A percentile compares a stretch with the other conserved stretches of the same genome.
phyloP scores from a whole-genome alignment of 1,140 invertebrate species.

The Himalopsyche phryganea region DNA sequence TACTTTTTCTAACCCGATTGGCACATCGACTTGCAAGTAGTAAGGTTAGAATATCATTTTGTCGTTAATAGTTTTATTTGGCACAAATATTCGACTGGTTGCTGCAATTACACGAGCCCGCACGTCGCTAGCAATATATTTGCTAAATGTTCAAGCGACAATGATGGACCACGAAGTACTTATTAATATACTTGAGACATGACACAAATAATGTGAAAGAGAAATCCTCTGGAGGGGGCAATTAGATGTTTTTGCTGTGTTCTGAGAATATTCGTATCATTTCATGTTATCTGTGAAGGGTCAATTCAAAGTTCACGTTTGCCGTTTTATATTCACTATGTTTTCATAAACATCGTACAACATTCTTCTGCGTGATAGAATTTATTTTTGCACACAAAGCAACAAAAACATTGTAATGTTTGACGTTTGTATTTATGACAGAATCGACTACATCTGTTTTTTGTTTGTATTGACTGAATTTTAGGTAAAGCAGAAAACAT shows the following conservation, averaged over 20 bases:
- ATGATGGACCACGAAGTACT: background rate
- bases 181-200: slow-evolving; percentile 1
- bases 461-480: too few species aligned
- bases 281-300: slow-evolving; percentile 13
- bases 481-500: too few species aligned
- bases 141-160: slow-evolving; percentile 2
- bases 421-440: too few species aligned
- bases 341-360: slow-evolving; percentile 3
- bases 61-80: background rate
- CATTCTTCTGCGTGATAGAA: too few species aligned
- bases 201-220: slow-evolving; percentile 24
- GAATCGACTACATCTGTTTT: too few species aligned
- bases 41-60: slow-evolving; percentile 4
- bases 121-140: slow-evolving; percentile 10
- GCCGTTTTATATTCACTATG: background rate
- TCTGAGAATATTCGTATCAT: slow-evolving; percentile 5
- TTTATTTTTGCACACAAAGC: too few species aligned
- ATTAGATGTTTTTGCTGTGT: slow-evolving; percentile 11
- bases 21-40: too few species aligned
- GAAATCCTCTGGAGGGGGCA: slow-evolving; percentile 28
- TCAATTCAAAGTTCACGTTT: slow-evolving; percentile 17
- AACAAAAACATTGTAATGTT: too few species aligned
- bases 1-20: too few species aligned
- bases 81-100: too few species aligned
- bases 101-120: background rate